Evolutionary conservation across 2,888 invertebrate species (phyloP).

Genomic region (Opisthograptis luteolata): DNA sequence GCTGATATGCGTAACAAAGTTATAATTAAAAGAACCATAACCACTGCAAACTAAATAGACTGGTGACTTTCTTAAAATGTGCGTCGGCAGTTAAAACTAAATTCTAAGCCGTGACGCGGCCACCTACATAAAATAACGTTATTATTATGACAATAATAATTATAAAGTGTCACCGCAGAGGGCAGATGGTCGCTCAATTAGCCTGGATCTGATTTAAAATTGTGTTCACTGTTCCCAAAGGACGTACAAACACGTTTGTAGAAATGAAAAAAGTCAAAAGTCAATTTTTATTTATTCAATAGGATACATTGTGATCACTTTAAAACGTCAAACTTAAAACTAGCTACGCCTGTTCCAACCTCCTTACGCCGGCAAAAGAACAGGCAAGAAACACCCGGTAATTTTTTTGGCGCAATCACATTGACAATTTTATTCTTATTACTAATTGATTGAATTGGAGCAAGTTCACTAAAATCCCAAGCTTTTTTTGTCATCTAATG

Average conservation of each 20-base stretch:
- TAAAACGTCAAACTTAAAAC: no score
- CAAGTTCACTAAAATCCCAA: no score
- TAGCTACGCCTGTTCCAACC: no score
- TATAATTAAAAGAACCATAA: conserved; percentile 8
- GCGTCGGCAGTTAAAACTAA: conserved; percentile 19
- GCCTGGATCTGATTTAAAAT: conserved; percentile 21
- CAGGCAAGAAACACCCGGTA: no score
- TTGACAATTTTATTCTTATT: no score
- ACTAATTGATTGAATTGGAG: no score
- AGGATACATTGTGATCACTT: no score
- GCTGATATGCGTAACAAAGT: conserved; percentile 1
- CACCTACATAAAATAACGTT: conserved; percentile 15
- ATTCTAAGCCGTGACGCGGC: conserved; percentile 7
- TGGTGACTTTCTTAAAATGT: conserved; percentile 20
- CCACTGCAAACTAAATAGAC: conserved; percentile 20
- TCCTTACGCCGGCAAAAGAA: no score
- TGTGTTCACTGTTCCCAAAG: conserved; percentile 13
- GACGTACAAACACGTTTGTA: conserved; percentile 19
- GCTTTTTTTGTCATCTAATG: no score
- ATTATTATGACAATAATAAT: conserved; percentile 16
- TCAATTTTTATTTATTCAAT: no score
- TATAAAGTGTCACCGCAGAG: conserved; percentile 10
- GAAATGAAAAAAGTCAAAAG: no score
- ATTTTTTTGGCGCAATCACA: no score
- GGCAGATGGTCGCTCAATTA: conserved; percentile 22